phyloP scores from a whole-genome alignment of 2,888 invertebrate genomes.

The Thalpophila matura region DNA sequence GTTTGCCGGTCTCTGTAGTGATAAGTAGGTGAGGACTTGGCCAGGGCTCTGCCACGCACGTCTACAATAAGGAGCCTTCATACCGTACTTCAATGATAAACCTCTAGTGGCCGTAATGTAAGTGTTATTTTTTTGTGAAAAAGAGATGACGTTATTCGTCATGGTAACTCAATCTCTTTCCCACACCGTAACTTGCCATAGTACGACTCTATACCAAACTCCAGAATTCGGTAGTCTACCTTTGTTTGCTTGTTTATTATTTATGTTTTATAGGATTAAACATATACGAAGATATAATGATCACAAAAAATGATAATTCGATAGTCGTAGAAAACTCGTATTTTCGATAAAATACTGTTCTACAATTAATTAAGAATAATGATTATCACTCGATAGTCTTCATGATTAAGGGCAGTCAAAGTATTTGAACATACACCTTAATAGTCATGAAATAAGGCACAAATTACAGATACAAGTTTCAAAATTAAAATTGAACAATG shows the following conservation, averaged over 20 bases:
- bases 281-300: not conserved
- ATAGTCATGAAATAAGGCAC: conserved; percentile 10
- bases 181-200: too few species aligned
- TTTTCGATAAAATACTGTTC: conserved; percentile 36
- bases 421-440: conserved; percentile 23
- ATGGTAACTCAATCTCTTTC: too few species aligned
- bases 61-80: not conserved
- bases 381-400: conserved; percentile 29
- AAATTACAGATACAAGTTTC: conserved; percentile 13
- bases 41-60: not conserved
- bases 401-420: conserved; percentile 1
- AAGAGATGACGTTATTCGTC: too few species aligned
- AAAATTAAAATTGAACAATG: not conserved
- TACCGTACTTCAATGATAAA: conserved; percentile 2
- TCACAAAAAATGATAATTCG: not conserved
- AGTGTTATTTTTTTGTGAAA: too few species aligned
- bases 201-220: too few species aligned
- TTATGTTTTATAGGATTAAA: conserved; percentile 7
- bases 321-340: conserved; percentile 22
- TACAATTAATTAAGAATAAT: not conserved
- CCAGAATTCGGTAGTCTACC: too few species aligned
- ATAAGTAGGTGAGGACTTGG: conserved; percentile 10
- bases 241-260: not conserved
- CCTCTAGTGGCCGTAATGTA: too few species aligned
- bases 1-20: too few species aligned